Evolutionary conservation across 2,113 vertebrate species (phyloP).

Genomic region (Elachura formosa): DNA sequence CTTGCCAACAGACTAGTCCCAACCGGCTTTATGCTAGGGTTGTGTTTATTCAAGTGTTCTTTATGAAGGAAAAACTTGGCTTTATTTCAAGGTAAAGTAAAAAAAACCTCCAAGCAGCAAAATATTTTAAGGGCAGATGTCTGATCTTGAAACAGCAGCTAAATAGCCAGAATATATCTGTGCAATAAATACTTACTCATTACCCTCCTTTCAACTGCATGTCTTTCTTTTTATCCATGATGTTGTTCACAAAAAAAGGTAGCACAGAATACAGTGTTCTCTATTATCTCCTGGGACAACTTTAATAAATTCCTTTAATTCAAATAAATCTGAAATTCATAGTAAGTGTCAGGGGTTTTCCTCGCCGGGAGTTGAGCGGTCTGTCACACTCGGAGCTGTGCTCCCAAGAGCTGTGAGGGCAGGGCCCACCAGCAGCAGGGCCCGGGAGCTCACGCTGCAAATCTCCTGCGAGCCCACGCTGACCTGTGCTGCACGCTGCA

Average conservation of each 20-base stretch:
- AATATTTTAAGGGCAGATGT: constrained; percentile 54
- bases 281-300: constrained; percentile 26
- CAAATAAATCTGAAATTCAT: constrained; percentile 26
- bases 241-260: constrained; percentile 1
- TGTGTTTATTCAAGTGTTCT: constrained; percentile 67
- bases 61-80: constrained; percentile 51
- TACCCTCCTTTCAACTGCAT: background rate
- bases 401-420: background rate
- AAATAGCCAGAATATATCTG: background rate
- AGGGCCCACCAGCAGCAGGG: background rate
- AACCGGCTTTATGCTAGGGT: constrained; percentile 24
- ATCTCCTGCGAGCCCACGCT: background rate
- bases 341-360: background rate
- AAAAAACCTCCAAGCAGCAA: constrained; percentile 19
- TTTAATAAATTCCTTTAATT: constrained; percentile 54
- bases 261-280: constrained; percentile 41
- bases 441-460: no score
- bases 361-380: background rate
- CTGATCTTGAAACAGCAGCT: constrained; percentile 44
- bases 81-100: constrained; percentile 41
- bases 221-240: constrained; percentile 16
- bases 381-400: background rate
- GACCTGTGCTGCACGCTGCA: background rate
- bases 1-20: constrained; percentile 36
- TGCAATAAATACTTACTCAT: constrained; percentile 39